phyloP scores from a whole-genome alignment of 2,888 invertebrate species.

The Pristionchus mayeri region DNA sequence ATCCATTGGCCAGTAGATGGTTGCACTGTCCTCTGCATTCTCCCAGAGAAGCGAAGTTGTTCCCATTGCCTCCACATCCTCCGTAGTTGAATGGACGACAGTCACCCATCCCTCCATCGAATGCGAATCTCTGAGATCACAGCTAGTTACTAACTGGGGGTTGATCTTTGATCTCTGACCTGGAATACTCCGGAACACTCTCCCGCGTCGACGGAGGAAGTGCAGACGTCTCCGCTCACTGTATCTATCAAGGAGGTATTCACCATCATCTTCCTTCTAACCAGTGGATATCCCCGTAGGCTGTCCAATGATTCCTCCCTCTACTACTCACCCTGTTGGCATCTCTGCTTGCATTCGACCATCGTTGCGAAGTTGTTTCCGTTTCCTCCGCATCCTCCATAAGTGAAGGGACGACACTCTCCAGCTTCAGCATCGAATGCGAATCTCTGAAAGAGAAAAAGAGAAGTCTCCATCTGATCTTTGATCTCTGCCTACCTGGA shows the following conservation, averaged over 20 bases:
- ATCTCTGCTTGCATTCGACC: slow-evolving; percentile 69
- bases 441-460: slow-evolving; percentile 72
- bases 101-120: slow-evolving; percentile 68
- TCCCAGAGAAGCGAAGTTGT: slow-evolving; percentile 64
- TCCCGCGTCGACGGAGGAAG: slow-evolving; percentile 75
- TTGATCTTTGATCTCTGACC: slow-evolving; percentile 12
- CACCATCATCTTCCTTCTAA: no score
- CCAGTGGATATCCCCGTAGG: no score
- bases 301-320: not conserved
- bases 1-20: slow-evolving; percentile 49
- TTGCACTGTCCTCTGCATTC: slow-evolving; percentile 63
- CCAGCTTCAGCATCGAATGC: slow-evolving; percentile 75
- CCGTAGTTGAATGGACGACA: slow-evolving; percentile 67
- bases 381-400: slow-evolving; percentile 75
- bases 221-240: slow-evolving; percentile 69
- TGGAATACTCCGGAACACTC: slow-evolving; percentile 68
- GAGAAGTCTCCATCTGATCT: not conserved
- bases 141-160: no score
- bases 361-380: slow-evolving; percentile 75
- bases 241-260: no score
- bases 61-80: slow-evolving; percentile 72
- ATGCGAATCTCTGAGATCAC: slow-evolving; percentile 73
- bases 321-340: slow-evolving; percentile 59
- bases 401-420: slow-evolving; percentile 71
- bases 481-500: slow-evolving; percentile 49